Evolutionary conservation across 2,797 vertebrate species (phyloP).

Genomic region (Cirrhinus mrigala): DNA sequence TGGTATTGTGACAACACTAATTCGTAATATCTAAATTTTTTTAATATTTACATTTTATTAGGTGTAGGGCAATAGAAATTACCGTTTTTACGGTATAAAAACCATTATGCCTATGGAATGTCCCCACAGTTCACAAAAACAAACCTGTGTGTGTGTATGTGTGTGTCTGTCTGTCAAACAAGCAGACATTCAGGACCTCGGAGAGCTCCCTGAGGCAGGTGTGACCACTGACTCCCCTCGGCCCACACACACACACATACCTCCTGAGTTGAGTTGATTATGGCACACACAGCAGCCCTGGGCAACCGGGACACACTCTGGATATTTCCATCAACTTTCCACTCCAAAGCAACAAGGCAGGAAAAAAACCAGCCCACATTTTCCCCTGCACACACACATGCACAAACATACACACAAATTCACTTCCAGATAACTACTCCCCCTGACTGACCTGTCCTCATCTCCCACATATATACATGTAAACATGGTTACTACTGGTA

Average conservation of each 20-base stretch:
- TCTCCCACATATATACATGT: constrained; percentile 22
- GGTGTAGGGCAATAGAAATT: too few species aligned
- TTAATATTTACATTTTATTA: too few species aligned
- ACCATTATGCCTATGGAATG: too few species aligned
- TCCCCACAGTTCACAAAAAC: too few species aligned
- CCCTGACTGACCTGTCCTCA: constrained; percentile 25
- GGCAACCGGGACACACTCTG: constrained; percentile 43
- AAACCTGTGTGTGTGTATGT: not conserved
- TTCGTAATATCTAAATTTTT: too few species aligned
- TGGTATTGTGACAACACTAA: too few species aligned
- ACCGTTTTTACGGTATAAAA: too few species aligned
- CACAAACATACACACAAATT: not conserved
- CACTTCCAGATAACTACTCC: constrained; percentile 19
- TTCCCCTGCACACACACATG: constrained; percentile 32
- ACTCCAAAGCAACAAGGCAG: constrained; percentile 49
- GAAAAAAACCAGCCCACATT: constrained; percentile 33
- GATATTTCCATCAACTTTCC: constrained; percentile 55
- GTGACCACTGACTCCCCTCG: constrained; percentile 4
- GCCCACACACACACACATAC: constrained; percentile 30
- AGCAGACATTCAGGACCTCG: constrained; percentile 56
- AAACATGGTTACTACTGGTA: not conserved
- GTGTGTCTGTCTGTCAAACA: not conserved
- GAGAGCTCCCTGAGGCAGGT: constrained; percentile 59
- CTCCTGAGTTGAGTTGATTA: constrained; percentile 48
- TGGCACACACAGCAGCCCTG: constrained; percentile 37